Percentiles rank a stretch among this genome's conserved stretches.
Conservation (phyloP, 2,113 vertebrate genomes). For the Menidia beryllina region DNA sequence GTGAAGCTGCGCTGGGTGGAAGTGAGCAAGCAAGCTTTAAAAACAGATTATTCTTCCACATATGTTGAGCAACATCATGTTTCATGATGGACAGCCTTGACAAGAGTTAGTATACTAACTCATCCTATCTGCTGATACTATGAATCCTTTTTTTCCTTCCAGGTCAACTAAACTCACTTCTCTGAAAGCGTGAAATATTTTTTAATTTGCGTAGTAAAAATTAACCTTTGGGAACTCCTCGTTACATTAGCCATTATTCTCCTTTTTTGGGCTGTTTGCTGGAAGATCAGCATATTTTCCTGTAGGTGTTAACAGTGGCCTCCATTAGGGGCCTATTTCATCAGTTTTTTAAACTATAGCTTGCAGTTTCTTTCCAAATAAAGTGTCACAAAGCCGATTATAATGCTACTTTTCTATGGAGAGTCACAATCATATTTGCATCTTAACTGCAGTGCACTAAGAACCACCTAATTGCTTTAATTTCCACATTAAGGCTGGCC, state of each 20-base stretch:
- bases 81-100: too few species aligned
- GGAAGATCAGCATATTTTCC: constrained; percentile 32
- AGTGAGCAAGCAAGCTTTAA: too few species aligned
- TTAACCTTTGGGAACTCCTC: background rate
- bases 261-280: constrained; percentile 12
- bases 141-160: background rate
- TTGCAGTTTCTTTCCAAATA: constrained; percentile 38
- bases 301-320: constrained; percentile 3
- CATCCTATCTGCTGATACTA: too few species aligned
- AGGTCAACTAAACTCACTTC: constrained; percentile 2
- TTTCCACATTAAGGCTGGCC: background rate
- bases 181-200: background rate
- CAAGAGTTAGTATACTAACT: too few species aligned
- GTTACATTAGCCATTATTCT: constrained; percentile 23
- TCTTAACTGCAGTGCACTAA: background rate
- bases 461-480: too few species aligned
- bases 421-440: background rate
- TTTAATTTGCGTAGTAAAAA: constrained; percentile 4
- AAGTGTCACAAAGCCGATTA: constrained; percentile 30
- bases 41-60: too few species aligned
- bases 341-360: constrained; percentile 39
- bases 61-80: too few species aligned
- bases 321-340: constrained; percentile 28
- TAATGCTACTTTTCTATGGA: constrained; percentile 26
- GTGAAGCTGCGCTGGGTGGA: too few species aligned